A percentile compares a stretch with the other conserved stretches of the same genome.
Conservation (phyloP, 2,113 vertebrate species). For the Tetrao urogallus region DNA sequence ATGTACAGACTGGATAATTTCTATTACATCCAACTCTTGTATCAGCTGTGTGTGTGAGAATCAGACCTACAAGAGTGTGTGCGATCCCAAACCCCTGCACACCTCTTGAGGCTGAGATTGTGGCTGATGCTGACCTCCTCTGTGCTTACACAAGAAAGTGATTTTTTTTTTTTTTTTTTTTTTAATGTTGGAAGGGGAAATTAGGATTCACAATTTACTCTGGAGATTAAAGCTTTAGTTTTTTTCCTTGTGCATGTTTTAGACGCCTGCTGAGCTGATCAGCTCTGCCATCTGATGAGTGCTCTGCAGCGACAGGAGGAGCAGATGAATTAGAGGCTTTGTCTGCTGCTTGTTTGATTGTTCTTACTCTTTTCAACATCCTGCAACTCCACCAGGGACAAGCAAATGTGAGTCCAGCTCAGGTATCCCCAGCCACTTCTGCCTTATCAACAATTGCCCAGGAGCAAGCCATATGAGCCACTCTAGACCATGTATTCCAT, state of each 20-base stretch:
- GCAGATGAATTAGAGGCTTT: conserved; percentile 55
- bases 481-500: conserved; percentile 56
- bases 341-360: not conserved
- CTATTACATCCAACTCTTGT: not conserved
- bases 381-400: conserved; percentile 22
- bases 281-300: conserved; percentile 11
- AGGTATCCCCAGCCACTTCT: not conserved
- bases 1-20: not conserved
- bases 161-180: not conserved
- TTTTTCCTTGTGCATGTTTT: conserved; percentile 32
- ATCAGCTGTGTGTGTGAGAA: not conserved
- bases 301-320: not conserved
- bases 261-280: conserved; percentile 51
- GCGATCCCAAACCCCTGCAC: not conserved
- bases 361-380: conserved; percentile 12
- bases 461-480: not conserved
- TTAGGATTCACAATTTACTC: conserved; percentile 32
- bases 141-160: not conserved
- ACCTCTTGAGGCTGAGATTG: not conserved
- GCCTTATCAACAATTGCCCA: conserved; percentile 32
- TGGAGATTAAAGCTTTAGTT: conserved; percentile 35
- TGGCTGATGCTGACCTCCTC: not conserved
- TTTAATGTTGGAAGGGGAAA: not conserved
- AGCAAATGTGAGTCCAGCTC: not conserved
- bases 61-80: not conserved